Evolutionary conservation across 2,888 invertebrate species (phyloP).

Genomic region (Synergus itoensis): DNA sequence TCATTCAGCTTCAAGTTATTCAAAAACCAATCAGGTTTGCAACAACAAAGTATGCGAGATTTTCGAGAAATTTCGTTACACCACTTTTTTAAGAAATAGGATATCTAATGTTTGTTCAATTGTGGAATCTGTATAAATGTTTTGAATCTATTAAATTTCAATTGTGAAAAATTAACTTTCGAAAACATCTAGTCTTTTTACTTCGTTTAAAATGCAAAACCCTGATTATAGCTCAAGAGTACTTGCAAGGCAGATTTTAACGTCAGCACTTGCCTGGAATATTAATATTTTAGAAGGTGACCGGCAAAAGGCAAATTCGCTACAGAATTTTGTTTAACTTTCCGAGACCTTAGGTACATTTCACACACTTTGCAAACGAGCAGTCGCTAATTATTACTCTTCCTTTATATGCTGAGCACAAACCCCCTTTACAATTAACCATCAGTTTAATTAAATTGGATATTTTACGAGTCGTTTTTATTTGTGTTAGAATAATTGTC

Average conservation of each 20-base stretch:
- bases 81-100: too few relatives aligned
- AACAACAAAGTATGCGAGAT: too few relatives aligned
- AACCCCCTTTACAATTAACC: neutral
- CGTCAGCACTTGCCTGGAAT: neutral
- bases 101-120: too few relatives aligned
- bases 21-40: too few relatives aligned
- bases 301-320: neutral
- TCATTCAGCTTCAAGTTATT: too few relatives aligned
- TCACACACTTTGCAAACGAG: neutral
- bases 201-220: slow-evolving; percentile 3
- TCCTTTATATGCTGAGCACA: neutral
- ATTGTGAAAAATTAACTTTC: neutral
- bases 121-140: too few relatives aligned
- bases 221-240: slow-evolving; percentile 1
- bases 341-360: neutral
- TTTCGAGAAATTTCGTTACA: too few relatives aligned
- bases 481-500: neutral
- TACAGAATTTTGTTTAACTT: slow-evolving; percentile 2
- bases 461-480: neutral
- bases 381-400: neutral
- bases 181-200: neutral
- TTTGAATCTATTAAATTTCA: neutral
- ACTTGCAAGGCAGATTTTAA: slow-evolving; percentile 17
- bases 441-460: neutral
- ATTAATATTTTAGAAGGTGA: slow-evolving; percentile 10